Base-by-base conservation (phyloP, 2,888 invertebrate species). In the Trissolcus japonicus region DNA sequence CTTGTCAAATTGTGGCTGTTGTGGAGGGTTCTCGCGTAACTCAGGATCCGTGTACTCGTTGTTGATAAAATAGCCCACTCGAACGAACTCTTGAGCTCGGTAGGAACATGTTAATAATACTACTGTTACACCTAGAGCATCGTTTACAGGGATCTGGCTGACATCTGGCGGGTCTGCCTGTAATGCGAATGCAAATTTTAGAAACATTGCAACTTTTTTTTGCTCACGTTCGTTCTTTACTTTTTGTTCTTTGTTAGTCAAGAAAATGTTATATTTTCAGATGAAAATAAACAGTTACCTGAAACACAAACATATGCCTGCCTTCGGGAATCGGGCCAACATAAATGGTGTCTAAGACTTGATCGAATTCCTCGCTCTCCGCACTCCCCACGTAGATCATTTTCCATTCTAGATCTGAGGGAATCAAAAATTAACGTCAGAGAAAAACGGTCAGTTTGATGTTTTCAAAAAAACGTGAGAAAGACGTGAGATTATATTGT, bases 301-400 rank as follows among this genome's bases (percentile, higher is more conserved):
- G 95, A 88, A 98, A 98, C 0, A 97, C 95, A 90, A 98, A 98
- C 92, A 96, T 96, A 90, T 98, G 97, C 82, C 95, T 93, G 21
- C 97, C 99, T 88, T 98, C 98, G 0, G 98, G 98, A 65, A 99
- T 96, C 0, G 99, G 99, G 0, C 99, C 99, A 0, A 99, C 99
- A 86, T 97, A 96, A 48, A 99, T 98, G 0, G 98, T 98, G 89
- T 99, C 99, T 82, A 99, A 91, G 40, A 96, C 94, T 90, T 99
- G 99, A 88, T 99, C 99, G 86, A 97, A 94, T 78, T 98, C 97
- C 86, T 98, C 98, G 1, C 97, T 97, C 90, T 99, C 98, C 0
- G 99, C 98, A 7, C 98, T 98, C 9, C 99, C 99, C 2, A 99
- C 99, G 90, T 99, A 99, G 74, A 99, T 98, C 93, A 99, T 97